A percentile compares a stretch with the other conserved stretches of the same genome.
Evolutionary conservation across 1,140 invertebrate genomes (phyloP).

Genomic region (Drosophila rhopaloa): DNA sequence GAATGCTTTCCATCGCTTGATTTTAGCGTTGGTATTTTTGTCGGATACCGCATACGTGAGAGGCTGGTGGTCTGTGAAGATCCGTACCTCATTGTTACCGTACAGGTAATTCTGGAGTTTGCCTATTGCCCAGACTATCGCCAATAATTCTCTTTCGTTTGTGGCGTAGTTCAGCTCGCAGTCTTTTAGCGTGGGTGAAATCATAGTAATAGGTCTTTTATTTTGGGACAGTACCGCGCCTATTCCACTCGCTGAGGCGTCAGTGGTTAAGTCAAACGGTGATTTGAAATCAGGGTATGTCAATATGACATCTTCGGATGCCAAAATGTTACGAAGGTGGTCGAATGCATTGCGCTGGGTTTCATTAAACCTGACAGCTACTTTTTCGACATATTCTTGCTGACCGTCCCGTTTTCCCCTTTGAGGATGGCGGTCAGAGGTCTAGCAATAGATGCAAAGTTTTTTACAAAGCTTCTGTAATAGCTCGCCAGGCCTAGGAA

Average conservation of each 20-base stretch:
- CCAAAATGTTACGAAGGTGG: constrained; percentile 5
- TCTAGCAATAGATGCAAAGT: constrained; percentile 4
- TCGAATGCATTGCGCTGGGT: constrained; percentile 2
- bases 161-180: constrained; percentile 6
- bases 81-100: no score
- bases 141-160: constrained; percentile 13
- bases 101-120: no score
- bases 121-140: constrained; percentile 1
- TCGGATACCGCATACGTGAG: no score
- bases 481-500: constrained; percentile 6
- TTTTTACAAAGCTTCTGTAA: constrained; percentile 7
- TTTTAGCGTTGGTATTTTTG: no score
- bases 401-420: constrained; percentile 12
- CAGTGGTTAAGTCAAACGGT: constrained; percentile 7
- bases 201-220: constrained; percentile 1
- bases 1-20: no score
- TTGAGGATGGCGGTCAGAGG: constrained; percentile 5
- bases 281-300: constrained; percentile 15
- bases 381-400: constrained; percentile 8
- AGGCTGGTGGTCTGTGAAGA: no score
- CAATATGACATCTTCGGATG: constrained; percentile 13
- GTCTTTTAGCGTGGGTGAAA: constrained; percentile 8
- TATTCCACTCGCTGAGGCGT: background rate
- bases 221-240: background rate
- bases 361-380: constrained; percentile 1